Conservation (phyloP, 2,888 invertebrate genomes). For the Diaperis boleti region DNA sequence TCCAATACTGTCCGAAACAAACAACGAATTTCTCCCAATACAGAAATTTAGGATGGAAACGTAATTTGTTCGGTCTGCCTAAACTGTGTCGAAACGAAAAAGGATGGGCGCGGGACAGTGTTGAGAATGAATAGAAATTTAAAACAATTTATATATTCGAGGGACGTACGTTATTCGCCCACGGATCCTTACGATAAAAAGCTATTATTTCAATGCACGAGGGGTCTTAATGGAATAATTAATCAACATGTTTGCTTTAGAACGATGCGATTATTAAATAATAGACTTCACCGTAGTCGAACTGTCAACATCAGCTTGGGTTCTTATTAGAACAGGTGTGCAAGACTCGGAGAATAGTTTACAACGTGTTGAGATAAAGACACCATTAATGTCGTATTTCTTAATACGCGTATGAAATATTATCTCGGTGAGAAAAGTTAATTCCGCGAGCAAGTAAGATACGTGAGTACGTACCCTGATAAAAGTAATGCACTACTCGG, state of each 20-base stretch:
- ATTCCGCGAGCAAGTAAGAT: no score
- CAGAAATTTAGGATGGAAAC: constrained; percentile 39
- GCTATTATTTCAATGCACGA: constrained; percentile 24
- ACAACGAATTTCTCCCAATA: constrained; percentile 41
- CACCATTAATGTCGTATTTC: neutral
- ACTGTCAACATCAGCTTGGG: constrained; percentile 1
- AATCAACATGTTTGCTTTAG: constrained; percentile 29
- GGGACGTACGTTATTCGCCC: constrained; percentile 25
- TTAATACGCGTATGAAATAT: neutral
- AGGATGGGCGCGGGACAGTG: constrained; percentile 34
- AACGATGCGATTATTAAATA: constrained; percentile 8
- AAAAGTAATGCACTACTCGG: no score
- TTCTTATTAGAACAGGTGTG: neutral
- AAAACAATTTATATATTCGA: constrained; percentile 39
- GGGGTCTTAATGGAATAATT: constrained; percentile 23
- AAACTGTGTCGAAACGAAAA: constrained; percentile 39
- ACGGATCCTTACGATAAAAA: constrained; percentile 27
- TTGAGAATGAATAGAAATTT: constrained; percentile 38
- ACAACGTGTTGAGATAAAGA: neutral
- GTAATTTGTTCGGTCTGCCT: constrained; percentile 42
- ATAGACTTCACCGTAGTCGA: neutral
- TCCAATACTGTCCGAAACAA: constrained; percentile 42
- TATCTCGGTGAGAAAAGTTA: neutral
- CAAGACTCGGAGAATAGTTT: neutral
- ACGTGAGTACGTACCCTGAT: no score